phyloP scores from a whole-genome alignment of 2,113 vertebrate genomes.

The Solea senegalensis region DNA sequence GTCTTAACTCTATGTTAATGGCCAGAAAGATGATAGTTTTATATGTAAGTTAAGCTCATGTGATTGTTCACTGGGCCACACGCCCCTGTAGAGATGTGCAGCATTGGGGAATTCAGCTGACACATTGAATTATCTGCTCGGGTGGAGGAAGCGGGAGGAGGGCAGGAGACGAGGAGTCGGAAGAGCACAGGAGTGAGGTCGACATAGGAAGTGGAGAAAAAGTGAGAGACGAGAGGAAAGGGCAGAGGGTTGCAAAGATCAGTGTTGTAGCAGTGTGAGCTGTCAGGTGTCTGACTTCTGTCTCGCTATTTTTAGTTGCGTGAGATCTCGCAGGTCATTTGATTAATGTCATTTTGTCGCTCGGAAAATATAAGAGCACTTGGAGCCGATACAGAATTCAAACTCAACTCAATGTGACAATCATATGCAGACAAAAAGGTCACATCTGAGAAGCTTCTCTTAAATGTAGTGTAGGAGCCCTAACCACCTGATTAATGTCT shows the following conservation, averaged over 20 bases:
- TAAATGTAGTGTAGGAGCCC: not conserved
- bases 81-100: slow-evolving; percentile 36
- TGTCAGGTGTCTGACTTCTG: slow-evolving; percentile 32
- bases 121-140: slow-evolving; percentile 52
- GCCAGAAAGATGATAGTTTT: slow-evolving; percentile 3
- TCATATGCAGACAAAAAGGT: not conserved
- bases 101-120: slow-evolving; percentile 55
- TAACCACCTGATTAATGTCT: no score
- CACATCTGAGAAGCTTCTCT: not conserved
- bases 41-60: slow-evolving; percentile 25
- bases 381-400: no score
- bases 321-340: not conserved
- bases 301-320: slow-evolving; percentile 9
- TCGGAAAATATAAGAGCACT: no score
- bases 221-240: slow-evolving; percentile 13
- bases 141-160: slow-evolving; percentile 25
- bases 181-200: slow-evolving; percentile 11
- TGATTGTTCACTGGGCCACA: slow-evolving; percentile 1
- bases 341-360: not conserved
- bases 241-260: slow-evolving; percentile 1
- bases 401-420: no score
- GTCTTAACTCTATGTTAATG: not conserved
- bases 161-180: slow-evolving; percentile 4
- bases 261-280: slow-evolving; percentile 20
- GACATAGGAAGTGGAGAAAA: not conserved